A percentile compares a stretch with the other conserved stretches of the same genome.
phyloP scores from a whole-genome alignment of 35 echinoderm and acorn worm species.

The Ptychodera flava region DNA sequence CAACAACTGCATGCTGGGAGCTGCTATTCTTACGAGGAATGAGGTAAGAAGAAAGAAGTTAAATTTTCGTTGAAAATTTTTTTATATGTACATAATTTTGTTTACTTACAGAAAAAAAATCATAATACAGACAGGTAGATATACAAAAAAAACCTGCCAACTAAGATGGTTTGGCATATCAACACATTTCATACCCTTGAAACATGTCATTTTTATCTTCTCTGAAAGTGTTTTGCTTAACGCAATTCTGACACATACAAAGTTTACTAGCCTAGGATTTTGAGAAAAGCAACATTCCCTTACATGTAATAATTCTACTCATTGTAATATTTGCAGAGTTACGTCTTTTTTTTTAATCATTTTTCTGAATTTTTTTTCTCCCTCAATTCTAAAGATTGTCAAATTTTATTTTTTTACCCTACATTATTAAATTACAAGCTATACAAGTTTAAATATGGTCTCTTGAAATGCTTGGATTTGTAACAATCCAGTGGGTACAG shows the following conservation, averaged over 20 bases:
- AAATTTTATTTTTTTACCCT: neutral
- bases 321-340: too few species aligned
- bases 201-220: too few species aligned
- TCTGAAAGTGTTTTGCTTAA: too few species aligned
- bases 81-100: neutral
- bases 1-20: neutral
- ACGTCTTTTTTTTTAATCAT: neutral
- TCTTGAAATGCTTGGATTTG: neutral
- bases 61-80: neutral
- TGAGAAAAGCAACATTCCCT: too few species aligned
- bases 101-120: neutral
- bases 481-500: neutral
- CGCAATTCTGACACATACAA: too few species aligned
- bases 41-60: conserved; percentile 1
- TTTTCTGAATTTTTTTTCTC: neutral
- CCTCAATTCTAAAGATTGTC: neutral
- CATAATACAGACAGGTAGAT: neutral
- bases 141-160: conserved; percentile 1
- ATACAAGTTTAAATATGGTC: neutral
- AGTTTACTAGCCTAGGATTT: too few species aligned
- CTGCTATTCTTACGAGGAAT: neutral
- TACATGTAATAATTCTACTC: too few species aligned
- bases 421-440: neutral
- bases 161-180: neutral
- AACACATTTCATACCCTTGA: too few species aligned